Base-by-base conservation (phyloP, 2,888 invertebrate species). In the Nymphalis polychloros region DNA sequence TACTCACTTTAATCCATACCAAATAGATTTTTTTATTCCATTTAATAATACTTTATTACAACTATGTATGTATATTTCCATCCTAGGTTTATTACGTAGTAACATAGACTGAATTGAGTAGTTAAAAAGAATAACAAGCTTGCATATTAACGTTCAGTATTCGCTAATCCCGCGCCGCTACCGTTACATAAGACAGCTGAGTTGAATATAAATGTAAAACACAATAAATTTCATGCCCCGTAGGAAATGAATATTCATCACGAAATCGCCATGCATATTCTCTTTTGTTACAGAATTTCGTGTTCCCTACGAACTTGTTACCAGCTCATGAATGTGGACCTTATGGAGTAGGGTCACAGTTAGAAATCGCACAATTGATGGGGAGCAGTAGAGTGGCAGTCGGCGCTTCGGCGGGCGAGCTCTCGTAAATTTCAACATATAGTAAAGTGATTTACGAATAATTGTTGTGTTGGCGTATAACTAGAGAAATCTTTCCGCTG, bases 231-330 rank as follows among this genome's bases (percentile, higher is more conserved):
- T 92, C 92, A 92, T 92, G 92, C 90, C 91, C 92, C 89, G 92
- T 92, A 92, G 92, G 91, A 92, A 92, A 92, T 92, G 92, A 92
- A 92, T 92, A 92, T 92, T 92, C 92, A 92, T 92, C 92, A 92
- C 90, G 91, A 92, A 91, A 92, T 92, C 90, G 92, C 92, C 90
- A 92, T 91, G 90, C 92, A 92, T 92, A 92, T 92, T 92, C 92
- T 91, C 89, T 86, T 90, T 87, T 84, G 87, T 88, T 88, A 85
- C 86, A 85, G 81, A 86, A 88, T 87, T 89, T 86, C 80, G 87
- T 87, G 84, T 83, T 83, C 88, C 84, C 81, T 91, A 87, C 78
- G 75, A 83, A 76, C 81, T 71, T 66, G 66, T 65, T 64, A 64
- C 68, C 64, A 59, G 72, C 77, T 77, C 35, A 41, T 81, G 79